Evolutionary conservation across 2,113 vertebrate genomes (phyloP), one percentile per base, ranked within the genome.

Genomic region (Accipiter virgatus): DNA sequence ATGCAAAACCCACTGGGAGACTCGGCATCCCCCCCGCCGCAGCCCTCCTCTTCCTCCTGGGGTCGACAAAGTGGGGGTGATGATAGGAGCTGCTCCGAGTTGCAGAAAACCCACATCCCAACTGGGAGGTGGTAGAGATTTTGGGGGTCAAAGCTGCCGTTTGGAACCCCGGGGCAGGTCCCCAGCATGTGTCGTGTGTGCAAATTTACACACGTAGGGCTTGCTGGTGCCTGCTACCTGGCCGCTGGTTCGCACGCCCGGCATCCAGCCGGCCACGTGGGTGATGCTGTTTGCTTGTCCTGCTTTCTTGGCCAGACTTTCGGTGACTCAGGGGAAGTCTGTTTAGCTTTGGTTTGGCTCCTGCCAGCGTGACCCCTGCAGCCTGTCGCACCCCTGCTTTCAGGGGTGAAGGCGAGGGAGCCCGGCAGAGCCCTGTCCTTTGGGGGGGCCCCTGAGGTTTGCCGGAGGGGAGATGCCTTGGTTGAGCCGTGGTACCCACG

Each of bases 11-110:
- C 4, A 0, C 42, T 2, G 10, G 47, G 10, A 72, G 48, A 11
- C 45, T 56, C 12, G 25, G 65, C 38, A 13, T 45, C 29, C 29
- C 6, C 29, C 27, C 7, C 7, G 27, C 34, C 17, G 3, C 52
- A 50, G 32, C n/a, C 29, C 25, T 50, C 25, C 13, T 71, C 27
- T 4, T 81, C 52, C 32, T 63, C 22, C 27, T 26, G 6, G 47
- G 0, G 0, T 38, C 3, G 3, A 45, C 1, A 0, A 29, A 43
- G 58, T 48, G 1, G 0, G 31, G 18, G 18, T 21, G 48, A 16
- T 21, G 42, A n/a, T 3, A 7, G 25, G 31, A 78, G 11, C 29
- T 0, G 2, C 67, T 55, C 72, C 2, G n/a, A 29, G 13, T 13
- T 20, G 58, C 43, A 42, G 27, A 29, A 68, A 90, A 34, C 38